phyloP scores from a whole-genome alignment of 2,888 invertebrate species.

The Invenusta paracnida region DNA sequence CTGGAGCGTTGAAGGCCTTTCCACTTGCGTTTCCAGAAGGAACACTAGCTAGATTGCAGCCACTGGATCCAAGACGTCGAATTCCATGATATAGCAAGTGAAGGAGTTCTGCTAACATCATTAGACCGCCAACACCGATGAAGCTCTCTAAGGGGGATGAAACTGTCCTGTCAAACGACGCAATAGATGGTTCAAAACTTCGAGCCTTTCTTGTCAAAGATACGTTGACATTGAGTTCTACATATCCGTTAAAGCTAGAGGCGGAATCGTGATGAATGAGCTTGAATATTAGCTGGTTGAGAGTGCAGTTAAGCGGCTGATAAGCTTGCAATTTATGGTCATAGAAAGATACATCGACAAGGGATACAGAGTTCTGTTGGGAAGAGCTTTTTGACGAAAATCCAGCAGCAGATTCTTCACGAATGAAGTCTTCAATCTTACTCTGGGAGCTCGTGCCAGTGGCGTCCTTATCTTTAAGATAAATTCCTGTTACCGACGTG shows the following conservation, averaged over 20 bases:
- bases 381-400: neutral
- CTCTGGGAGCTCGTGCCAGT: neutral
- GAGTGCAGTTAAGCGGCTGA: neutral
- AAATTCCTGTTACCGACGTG: conserved; percentile 48
- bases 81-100: conserved; percentile 80
- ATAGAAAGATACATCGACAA: neutral
- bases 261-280: neutral
- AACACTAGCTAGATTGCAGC: neutral
- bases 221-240: neutral
- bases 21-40: neutral
- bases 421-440: neutral
- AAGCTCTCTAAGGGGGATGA: conserved; percentile 72
- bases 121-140: conserved; percentile 79
- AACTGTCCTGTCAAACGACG: conserved; percentile 50
- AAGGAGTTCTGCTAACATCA: conserved; percentile 78
- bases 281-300: conserved; percentile 5
- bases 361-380: neutral
- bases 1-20: conserved; percentile 12
- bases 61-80: conserved; percentile 62
- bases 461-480: conserved; percentile 51
- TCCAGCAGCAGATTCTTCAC: neutral
- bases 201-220: neutral
- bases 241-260: neutral
- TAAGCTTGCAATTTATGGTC: neutral
- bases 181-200: neutral